Conservation (phyloP, 2,113 vertebrate species). For the Silurus meridionalis region DNA sequence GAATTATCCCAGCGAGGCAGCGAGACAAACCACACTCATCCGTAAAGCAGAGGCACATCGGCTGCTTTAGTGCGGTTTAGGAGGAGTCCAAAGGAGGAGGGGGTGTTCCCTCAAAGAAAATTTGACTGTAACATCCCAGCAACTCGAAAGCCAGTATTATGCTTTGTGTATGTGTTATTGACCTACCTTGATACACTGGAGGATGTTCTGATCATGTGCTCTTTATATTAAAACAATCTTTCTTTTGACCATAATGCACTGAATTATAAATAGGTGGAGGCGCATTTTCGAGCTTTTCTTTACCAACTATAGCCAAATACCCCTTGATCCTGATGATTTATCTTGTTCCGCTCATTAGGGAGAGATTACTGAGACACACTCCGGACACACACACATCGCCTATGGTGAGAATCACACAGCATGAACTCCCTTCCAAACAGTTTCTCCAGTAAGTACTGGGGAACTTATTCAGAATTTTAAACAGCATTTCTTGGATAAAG, state of each 20-base stretch:
- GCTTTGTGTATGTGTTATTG: neutral
- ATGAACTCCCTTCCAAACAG: conserved; percentile 4
- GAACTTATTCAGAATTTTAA: conserved; percentile 1
- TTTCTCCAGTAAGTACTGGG: neutral
- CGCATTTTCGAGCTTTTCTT: neutral
- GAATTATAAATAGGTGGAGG: neutral
- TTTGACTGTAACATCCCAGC: neutral
- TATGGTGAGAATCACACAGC: conserved; percentile 11
- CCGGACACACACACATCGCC: conserved; percentile 2
- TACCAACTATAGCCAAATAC: neutral
- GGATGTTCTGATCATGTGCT: neutral
- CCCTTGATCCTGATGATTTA: neutral
- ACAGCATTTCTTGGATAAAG: conserved; percentile 6
- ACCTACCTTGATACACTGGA: neutral
- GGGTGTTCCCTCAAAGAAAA: neutral
- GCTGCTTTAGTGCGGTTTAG: neutral
- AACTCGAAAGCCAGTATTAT: neutral
- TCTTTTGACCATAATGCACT: neutral
- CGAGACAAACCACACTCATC: neutral
- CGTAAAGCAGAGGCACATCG: no score
- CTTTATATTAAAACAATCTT: neutral
- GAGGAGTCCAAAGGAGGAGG: neutral
- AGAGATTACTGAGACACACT: neutral
- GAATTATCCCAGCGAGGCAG: neutral
- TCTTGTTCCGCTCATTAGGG: neutral